Conservation (phyloP, 1,140 invertebrate species). For the Heterodera schachtii region DNA sequence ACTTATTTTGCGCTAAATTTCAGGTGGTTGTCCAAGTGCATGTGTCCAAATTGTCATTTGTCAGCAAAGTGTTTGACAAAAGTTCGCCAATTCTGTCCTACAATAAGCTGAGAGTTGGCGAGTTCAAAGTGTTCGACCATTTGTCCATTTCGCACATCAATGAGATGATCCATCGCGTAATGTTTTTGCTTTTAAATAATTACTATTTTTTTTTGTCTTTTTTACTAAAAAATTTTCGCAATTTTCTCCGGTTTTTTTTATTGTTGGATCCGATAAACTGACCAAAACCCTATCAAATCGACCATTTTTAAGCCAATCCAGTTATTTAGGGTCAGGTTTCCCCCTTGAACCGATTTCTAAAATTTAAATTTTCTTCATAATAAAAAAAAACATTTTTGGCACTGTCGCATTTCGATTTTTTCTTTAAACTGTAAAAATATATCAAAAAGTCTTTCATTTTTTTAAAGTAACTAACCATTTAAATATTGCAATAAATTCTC, state of each 20-base stretch:
- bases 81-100: conserved; percentile 39
- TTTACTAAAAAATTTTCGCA: neutral
- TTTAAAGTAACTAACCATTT: too few species aligned
- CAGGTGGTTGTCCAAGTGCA: conserved; percentile 26
- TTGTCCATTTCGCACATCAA: conserved; percentile 54
- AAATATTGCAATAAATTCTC: too few species aligned
- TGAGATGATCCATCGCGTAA: conserved; percentile 53
- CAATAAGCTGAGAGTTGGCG: conserved; percentile 40
- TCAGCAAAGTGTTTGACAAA: conserved; percentile 39
- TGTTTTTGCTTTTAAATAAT: conserved; percentile 3
- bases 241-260: neutral
- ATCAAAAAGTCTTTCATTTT: too few species aligned
- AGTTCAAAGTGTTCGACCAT: conserved; percentile 55
- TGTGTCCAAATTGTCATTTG: conserved; percentile 41
- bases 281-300: too few species aligned
- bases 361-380: too few species aligned
- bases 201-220: neutral
- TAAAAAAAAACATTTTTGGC: too few species aligned
- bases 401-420: too few species aligned
- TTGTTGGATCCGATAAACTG: too few species aligned
- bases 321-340: too few species aligned
- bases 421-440: too few species aligned
- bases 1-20: neutral
- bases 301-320: too few species aligned
- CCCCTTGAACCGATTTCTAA: too few species aligned